Evolutionary conservation across 2,888 invertebrate species (phyloP).

Genomic region (Callyntrura sp.): DNA sequence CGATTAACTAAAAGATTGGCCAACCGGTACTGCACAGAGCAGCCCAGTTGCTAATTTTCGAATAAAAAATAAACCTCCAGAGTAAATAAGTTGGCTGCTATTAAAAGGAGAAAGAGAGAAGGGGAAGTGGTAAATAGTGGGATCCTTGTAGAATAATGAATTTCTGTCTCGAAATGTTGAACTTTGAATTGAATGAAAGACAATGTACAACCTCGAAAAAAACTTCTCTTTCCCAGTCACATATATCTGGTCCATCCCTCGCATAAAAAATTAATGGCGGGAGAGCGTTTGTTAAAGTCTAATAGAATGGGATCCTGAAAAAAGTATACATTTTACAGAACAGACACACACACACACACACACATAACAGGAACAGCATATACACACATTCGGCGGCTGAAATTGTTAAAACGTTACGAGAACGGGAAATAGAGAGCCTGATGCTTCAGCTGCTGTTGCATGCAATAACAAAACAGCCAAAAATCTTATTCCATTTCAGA

Average conservation of each 20-base stretch:
- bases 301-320: constrained; percentile 47
- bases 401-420: neutral
- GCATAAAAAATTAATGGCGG: constrained; percentile 68
- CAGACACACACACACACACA: neutral
- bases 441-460: constrained; percentile 7
- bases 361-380: neutral
- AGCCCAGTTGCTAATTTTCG: no score
- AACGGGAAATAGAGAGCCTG: neutral
- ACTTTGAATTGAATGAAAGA: no score
- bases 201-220: no score
- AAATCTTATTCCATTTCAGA: constrained; percentile 37
- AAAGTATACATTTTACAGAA: neutral
- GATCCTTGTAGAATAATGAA: no score
- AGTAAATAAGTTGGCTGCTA: no score
- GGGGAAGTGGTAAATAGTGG: no score
- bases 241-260: neutral
- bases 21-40: neutral
- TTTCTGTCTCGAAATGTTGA: no score
- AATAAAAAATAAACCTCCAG: no score
- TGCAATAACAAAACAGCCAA: constrained; percentile 33
- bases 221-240: no score
- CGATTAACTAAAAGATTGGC: no score
- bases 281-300: constrained; percentile 64
- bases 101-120: no score
- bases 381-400: no score